phyloP scores from a whole-genome alignment of 2,113 vertebrate genomes.

The Cromileptes altivelis region DNA sequence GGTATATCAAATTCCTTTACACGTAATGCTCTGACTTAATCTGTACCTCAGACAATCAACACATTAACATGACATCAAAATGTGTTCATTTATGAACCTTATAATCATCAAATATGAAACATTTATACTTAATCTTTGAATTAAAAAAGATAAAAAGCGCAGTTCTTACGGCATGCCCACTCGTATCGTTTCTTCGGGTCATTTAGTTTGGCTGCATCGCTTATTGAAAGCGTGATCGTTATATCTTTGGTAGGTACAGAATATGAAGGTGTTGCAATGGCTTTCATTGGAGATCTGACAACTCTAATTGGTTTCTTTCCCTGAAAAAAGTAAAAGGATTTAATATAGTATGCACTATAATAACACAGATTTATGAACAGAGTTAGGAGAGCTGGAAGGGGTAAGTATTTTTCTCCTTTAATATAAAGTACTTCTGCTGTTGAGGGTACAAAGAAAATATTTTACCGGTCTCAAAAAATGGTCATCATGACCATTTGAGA shows the following conservation, averaged over 20 bases:
- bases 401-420: not conserved
- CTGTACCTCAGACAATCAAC: not conserved
- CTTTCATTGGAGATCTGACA: not conserved
- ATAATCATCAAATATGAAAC: not conserved
- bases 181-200: fast-evolving
- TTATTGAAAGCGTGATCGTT: slow-evolving; percentile 33
- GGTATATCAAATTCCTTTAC: not conserved
- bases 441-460: not conserved
- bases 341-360: not conserved
- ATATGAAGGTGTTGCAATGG: slow-evolving; percentile 19
- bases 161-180: slow-evolving; percentile 78
- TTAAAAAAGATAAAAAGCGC: not conserved
- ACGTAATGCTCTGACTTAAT: not conserved
- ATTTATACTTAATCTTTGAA: not conserved
- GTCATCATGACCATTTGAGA: not conserved
- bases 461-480: slow-evolving; percentile 22
- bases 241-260: not conserved
- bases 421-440: not conserved
- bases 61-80: not conserved
- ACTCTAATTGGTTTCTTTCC: slow-evolving; percentile 41
- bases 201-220: fast-evolving
- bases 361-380: not conserved
- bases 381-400: not conserved
- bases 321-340: slow-evolving; percentile 47
- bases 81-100: not conserved